These are phyloP conservation scores for Gryllus bimaculatus DNA, from an alignment of 1,140 invertebrate genomes.

Conservation along the genomic window DNA sequence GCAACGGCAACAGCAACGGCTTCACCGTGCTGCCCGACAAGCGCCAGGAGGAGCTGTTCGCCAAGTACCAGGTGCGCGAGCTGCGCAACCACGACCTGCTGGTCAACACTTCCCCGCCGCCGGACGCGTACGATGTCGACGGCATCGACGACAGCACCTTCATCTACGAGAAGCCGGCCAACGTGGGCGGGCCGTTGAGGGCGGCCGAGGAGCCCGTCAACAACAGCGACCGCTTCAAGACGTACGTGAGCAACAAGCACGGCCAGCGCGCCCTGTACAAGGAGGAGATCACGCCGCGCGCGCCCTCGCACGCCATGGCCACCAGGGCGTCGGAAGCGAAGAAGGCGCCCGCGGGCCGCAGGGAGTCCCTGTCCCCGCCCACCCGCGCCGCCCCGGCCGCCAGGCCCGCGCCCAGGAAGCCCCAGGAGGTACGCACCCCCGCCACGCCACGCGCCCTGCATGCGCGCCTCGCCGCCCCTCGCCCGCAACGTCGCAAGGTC, in stretches of 20 bases:
- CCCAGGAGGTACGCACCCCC: background rate
- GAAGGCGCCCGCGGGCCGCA: background rate
- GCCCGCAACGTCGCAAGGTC: too few relatives aligned
- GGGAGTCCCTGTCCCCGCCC: background rate
- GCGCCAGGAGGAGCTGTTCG: background rate
- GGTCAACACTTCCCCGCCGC: background rate
- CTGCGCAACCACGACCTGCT: background rate
- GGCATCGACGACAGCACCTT: background rate
- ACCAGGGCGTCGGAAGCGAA: background rate
- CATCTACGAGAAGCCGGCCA: background rate
- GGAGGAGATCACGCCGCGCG: background rate
- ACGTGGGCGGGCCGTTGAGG: background rate
- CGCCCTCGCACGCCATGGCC: background rate
- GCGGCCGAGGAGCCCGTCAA: background rate
- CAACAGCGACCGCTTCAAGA: background rate
- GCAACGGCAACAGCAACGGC: slow-evolving; percentile 6
- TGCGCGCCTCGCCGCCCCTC: too few relatives aligned
- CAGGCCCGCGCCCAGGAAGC: background rate
- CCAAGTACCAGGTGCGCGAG: background rate
- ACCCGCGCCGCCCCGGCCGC: background rate
- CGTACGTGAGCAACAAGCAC: background rate
- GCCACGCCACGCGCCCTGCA: background rate
- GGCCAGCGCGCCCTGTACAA: background rate
- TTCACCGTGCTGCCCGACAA: background rate
- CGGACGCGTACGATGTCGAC: background rate